Conservation (phyloP, 1,140 invertebrate genomes). For the Nasonia giraulti region DNA sequence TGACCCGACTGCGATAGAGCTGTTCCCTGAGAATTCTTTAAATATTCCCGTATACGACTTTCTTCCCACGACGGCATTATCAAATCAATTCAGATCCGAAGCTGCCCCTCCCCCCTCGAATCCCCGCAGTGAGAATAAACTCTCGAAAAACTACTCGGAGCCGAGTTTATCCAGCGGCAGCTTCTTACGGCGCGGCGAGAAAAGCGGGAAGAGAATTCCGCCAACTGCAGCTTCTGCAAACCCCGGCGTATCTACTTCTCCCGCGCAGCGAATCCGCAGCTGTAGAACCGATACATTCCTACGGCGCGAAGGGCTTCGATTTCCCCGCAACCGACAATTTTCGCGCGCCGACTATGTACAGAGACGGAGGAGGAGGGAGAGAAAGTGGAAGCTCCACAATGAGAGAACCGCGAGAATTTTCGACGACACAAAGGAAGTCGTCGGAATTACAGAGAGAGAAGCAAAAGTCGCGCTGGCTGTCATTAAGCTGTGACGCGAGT, state of each 20-base stretch:
- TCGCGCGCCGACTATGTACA: background rate
- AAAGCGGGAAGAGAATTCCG: background rate
- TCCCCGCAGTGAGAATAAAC: background rate
- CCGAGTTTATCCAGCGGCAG: background rate
- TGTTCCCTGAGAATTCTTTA: background rate
- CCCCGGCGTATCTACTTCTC: background rate
- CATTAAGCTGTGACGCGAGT: background rate
- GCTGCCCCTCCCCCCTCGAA: background rate
- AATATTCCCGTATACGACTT: no score
- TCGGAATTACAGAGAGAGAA: slow-evolving; percentile 14
- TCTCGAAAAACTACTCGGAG: background rate
- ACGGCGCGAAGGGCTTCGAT: background rate
- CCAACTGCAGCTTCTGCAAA: background rate
- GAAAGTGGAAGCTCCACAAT: background rate
- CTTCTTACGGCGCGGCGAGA: background rate
- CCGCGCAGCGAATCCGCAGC: background rate
- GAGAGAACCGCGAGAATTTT: background rate
- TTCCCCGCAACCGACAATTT: background rate
- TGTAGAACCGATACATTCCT: slow-evolving; percentile 32
- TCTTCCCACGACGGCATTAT: background rate
- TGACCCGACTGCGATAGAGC: no score
- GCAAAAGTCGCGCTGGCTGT: background rate
- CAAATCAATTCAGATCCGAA: background rate
- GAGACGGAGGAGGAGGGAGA: background rate
- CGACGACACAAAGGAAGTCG: background rate